Base-by-base conservation (phyloP, 2,888 invertebrate species). In the Sarcophaga variegata region DNA sequence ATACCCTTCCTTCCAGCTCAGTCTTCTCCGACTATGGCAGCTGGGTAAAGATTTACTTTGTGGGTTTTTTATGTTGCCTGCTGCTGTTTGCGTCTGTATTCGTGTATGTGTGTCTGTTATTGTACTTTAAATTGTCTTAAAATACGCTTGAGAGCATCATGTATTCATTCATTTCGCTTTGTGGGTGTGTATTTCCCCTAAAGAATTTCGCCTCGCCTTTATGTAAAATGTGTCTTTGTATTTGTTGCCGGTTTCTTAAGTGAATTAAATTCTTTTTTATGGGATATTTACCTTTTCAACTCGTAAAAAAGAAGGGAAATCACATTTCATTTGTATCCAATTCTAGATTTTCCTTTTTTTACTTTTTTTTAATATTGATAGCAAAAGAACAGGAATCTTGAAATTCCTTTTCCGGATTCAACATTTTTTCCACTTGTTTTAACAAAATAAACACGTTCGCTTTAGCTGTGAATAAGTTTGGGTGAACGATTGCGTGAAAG, bases 371-470 rank as follows among this genome's bases (percentile, higher is more conserved):
- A 54, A 17, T 12, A 54, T 54, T 54, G 14, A 54, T 17, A 54
- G 12, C 2, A 54, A 49, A 54, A 54, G 2, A 54, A 54, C 4
- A 54, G 54, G 2, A 54, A 54, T 54, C 17, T 54, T 54, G 1
- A 54, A 17, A 17, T 54, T 37, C 37, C 37, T 37, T 37, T 54
- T 54, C 54, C 12, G 17, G 17, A 54, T 14, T 54, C 76, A 47
- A 69, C 80, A 81, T 85, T 87, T 88, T 37, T 88, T 88, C 85
- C 87, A 69, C 85, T 78, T 82, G 69, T 83, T 89, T 89, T 88
- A 87, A 87, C 88, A 89, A 88, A 88, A 87, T 83, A 88, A 89
- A 88, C 88, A 89, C 88, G 89, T 89, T 81, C 80, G 74, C 64
- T 85, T 79, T 54, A 54, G 4, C 37, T 3, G 60, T 69, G 25